These are phyloP conservation scores for Pristionchus maxplancki DNA, from an alignment of 2,888 invertebrate genomes.

Conservation along the genomic window DNA sequence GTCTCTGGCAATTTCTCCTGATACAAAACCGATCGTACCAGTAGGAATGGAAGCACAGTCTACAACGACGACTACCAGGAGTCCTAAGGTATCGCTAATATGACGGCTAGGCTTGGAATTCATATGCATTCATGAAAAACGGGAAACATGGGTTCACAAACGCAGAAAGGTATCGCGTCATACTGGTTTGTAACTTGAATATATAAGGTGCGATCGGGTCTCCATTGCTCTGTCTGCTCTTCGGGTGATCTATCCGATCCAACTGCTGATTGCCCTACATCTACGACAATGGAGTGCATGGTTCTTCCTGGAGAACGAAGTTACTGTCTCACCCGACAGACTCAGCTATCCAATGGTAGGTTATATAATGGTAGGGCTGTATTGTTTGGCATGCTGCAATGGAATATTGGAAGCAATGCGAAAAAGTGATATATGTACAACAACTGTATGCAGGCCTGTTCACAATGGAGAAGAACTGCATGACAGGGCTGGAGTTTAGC, in stretches of 20 bases:
- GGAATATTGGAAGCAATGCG: neutral
- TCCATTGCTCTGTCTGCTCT: slow-evolving; percentile 56
- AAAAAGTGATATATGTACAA: neutral
- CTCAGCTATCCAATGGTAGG: slow-evolving; percentile 66
- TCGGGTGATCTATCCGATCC: slow-evolving; percentile 63
- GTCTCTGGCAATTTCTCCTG: neutral
- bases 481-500: slow-evolving; percentile 63
- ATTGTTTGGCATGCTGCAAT: too few species aligned
- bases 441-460: slow-evolving; percentile 65
- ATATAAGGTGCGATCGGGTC: slow-evolving; percentile 41
- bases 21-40: slow-evolving; percentile 29
- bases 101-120: too few species aligned
- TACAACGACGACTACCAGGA: slow-evolving; percentile 22
- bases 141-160: neutral
- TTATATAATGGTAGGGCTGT: too few species aligned
- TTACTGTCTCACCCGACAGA: slow-evolving; percentile 71
- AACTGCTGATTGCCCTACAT: slow-evolving; percentile 63
- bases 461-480: slow-evolving; percentile 70
- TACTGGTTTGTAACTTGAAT: too few species aligned
- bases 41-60: neutral
- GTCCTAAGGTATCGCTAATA: slow-evolving; percentile 42
- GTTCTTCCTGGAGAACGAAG: slow-evolving; percentile 52
- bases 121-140: neutral
- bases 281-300: slow-evolving; percentile 56
- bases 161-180: too few species aligned